A percentile compares a stretch with the other conserved stretches of the same genome.
These are phyloP conservation scores for Acronicta psi DNA, from an alignment of 2,888 invertebrate species.

Conservation along the genomic window DNA sequence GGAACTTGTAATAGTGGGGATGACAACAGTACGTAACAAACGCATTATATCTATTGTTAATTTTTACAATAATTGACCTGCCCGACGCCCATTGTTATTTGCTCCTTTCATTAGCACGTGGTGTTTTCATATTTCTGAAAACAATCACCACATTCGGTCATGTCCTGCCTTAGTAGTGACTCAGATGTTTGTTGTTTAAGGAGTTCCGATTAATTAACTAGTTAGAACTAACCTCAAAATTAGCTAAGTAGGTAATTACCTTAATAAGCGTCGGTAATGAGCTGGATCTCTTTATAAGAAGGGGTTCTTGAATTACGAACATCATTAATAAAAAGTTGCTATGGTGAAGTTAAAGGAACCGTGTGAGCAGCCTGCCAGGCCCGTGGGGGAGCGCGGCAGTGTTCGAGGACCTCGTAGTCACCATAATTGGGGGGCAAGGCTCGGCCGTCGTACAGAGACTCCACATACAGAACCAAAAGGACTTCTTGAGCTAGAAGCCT, in stretches of 20 bases:
- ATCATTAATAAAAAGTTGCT: conserved; percentile 17
- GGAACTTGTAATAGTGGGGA: conserved; percentile 20
- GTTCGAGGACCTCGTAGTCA: conserved; percentile 52
- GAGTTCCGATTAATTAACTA: conserved; percentile 13
- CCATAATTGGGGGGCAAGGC: conserved; percentile 62
- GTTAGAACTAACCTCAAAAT: conserved; percentile 16
- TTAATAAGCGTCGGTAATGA: conserved; percentile 15
- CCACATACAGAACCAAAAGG: conserved; percentile 57
- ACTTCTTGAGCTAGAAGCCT: conserved; percentile 63
- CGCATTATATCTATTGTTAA: conserved; percentile 48
- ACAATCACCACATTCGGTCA: conserved; percentile 22
- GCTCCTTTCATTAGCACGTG: conserved; percentile 31
- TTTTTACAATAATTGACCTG: conserved; percentile 40
- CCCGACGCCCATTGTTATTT: conserved; percentile 44
- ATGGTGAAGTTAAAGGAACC: conserved; percentile 69
- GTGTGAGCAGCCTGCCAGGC: conserved; percentile 50
- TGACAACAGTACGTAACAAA: conserved; percentile 10
- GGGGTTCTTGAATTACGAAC: conserved; percentile 1
- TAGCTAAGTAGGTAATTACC: conserved; percentile 36
- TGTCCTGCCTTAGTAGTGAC: conserved; percentile 8
- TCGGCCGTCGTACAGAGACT: conserved; percentile 51
- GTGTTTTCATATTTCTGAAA: conserved; percentile 42
- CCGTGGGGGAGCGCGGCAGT: conserved; percentile 42
- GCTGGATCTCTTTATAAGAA: conserved; percentile 17
- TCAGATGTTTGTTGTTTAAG: conserved; percentile 14